Conservation (phyloP, 2,113 vertebrate genomes). For the Heterochromis multidens region DNA sequence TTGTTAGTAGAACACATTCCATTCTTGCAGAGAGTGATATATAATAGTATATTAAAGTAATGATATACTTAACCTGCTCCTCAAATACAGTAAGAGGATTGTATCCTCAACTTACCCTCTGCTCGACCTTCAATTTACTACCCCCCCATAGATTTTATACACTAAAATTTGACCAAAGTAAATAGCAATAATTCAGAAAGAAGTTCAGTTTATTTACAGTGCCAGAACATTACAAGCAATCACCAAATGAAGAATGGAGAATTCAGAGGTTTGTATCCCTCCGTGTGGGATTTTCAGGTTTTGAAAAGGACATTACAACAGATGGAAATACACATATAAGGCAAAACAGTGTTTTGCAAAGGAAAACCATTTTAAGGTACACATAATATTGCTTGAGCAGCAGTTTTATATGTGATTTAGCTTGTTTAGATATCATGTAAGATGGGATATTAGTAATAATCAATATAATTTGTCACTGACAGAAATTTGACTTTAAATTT, state of each 20-base stretch:
- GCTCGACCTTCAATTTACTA: background rate
- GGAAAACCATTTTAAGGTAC: background rate
- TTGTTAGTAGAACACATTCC: background rate
- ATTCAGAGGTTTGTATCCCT: background rate
- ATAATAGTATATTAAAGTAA: background rate
- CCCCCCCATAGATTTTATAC: background rate
- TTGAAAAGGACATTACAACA: background rate
- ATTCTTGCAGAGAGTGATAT: accelerated
- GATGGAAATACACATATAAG: background rate
- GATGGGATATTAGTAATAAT: background rate
- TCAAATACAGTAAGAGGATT: background rate
- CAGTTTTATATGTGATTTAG: background rate
- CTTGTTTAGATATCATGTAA: background rate
- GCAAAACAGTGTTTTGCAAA: background rate
- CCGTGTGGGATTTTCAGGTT: background rate
- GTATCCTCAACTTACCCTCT: background rate
- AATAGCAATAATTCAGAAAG: background rate
- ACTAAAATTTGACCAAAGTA: background rate
- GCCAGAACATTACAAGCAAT: background rate
- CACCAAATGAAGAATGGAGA: background rate
- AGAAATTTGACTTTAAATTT: background rate
- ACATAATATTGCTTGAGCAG: background rate
- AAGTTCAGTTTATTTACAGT: background rate
- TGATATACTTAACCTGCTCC: background rate
- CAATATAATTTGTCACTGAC: background rate